Conservation (phyloP, 1,140 invertebrate genomes). For the Drosophila burlai region DNA sequence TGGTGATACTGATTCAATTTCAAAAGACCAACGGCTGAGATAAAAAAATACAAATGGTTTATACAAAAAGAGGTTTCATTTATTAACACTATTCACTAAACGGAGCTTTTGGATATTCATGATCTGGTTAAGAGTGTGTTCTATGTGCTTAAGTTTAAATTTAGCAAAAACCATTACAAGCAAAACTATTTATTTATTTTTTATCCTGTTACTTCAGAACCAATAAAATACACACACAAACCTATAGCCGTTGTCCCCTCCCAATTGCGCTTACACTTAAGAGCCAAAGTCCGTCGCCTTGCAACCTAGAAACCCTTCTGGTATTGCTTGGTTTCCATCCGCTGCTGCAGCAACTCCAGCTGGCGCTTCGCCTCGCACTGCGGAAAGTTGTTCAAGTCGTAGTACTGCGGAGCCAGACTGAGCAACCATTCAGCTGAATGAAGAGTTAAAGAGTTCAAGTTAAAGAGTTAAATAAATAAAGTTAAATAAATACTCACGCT, state of each 20-base stretch:
- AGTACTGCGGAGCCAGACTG: constrained; percentile 98
- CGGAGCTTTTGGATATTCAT: constrained; percentile 52
- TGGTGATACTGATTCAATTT: constrained; percentile 90
- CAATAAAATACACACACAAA: constrained; percentile 1
- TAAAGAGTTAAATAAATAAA: not conserved
- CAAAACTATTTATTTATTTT: not conserved
- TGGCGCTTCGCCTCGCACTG: constrained; percentile 98
- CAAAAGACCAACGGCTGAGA: constrained; percentile 86
- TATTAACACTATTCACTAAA: constrained; percentile 69
- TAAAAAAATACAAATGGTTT: not conserved
- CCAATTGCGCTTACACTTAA: constrained; percentile 16
- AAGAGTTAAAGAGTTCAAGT: not conserved
- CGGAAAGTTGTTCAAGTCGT: constrained; percentile 99
- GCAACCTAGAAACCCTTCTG: constrained; percentile 86
- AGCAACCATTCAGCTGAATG: constrained; percentile 94
- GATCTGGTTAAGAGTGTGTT: constrained; percentile 26
- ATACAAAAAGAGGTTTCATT: constrained; percentile 65
- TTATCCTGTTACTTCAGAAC: constrained; percentile 1
- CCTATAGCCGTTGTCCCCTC: constrained; percentile 1
- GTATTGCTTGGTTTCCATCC: constrained; percentile 94
- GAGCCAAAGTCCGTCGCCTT: not conserved
- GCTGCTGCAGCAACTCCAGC: constrained; percentile 93
- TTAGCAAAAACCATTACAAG: constrained; percentile 50
- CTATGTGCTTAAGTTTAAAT: constrained; percentile 54
- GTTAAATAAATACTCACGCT: constrained; percentile 90